These are phyloP conservation scores for Spodoptera picta DNA, from an alignment of 2,888 invertebrate genomes.

Conservation along the genomic window DNA sequence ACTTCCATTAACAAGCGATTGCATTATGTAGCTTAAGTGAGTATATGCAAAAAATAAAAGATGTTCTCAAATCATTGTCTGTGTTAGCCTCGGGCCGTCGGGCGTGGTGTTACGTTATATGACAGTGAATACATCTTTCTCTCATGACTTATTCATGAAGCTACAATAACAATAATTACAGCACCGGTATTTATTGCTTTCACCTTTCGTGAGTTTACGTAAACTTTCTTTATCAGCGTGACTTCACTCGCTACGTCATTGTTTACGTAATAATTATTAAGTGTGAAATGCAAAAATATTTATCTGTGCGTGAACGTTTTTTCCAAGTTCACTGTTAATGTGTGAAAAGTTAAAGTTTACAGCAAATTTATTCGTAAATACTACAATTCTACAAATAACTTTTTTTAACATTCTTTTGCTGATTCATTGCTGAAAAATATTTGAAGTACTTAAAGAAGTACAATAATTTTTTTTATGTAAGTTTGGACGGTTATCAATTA, in stretches of 20 bases:
- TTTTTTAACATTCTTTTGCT: too few species aligned
- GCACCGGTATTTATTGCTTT: conserved; percentile 77
- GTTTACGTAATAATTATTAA: conserved; percentile 57
- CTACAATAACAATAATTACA: conserved; percentile 79
- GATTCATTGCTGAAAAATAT: too few species aligned
- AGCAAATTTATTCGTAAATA: too few species aligned
- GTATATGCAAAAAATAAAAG: conserved; percentile 22
- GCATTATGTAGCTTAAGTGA: conserved; percentile 1
- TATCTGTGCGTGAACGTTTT: conserved; percentile 3
- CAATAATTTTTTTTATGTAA: too few species aligned
- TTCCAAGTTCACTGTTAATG: conserved; percentile 50
- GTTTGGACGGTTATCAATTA: too few species aligned
- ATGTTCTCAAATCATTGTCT: conserved; percentile 39
- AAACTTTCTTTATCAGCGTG: conserved; percentile 76
- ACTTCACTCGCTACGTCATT: conserved; percentile 63
- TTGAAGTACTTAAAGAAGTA: too few species aligned
- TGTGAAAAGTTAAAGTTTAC: conserved; percentile 5
- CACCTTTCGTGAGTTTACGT: conserved; percentile 74
- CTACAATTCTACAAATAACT: too few species aligned
- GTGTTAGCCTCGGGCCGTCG: conserved; percentile 54
- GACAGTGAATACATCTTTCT: conserved; percentile 74
- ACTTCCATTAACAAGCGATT: conserved; percentile 9
- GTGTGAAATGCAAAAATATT: conserved; percentile 24
- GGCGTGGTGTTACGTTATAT: conserved; percentile 66
- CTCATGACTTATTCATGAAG: conserved; percentile 77